Evolutionary conservation across 1,140 invertebrate species (phyloP).

Genomic region (Charaxes varanes): DNA sequence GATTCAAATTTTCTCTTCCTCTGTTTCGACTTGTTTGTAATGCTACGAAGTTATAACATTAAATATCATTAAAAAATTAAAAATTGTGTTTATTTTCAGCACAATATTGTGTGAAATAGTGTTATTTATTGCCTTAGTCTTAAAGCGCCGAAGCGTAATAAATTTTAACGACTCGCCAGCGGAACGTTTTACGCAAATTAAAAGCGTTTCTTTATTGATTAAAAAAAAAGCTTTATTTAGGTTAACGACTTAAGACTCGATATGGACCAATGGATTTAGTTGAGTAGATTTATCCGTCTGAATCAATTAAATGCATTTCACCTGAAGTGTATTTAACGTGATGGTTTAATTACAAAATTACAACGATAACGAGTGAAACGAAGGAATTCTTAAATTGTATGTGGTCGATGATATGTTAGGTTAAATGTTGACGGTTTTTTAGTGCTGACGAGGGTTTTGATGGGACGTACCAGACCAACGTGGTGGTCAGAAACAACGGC

Average conservation of each 20-base stretch:
- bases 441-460: constrained; percentile 99
- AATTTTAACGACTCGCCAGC: constrained; percentile 17
- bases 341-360: no score
- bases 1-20: constrained; percentile 16
- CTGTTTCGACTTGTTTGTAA: constrained; percentile 19
- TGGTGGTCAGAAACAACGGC: constrained; percentile 96
- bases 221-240: constrained; percentile 24
- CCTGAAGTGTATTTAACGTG: no score
- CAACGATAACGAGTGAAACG: no score
- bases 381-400: no score
- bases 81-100: constrained; percentile 14
- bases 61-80: constrained; percentile 9
- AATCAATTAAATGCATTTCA: no score
- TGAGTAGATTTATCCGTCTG: no score
- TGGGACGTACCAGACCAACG: constrained; percentile 97
- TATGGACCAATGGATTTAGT: constrained; percentile 25
- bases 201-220: constrained; percentile 15
- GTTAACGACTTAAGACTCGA: constrained; percentile 26
- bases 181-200: constrained; percentile 18
- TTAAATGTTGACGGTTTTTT: constrained; percentile 32
- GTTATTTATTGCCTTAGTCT: constrained; percentile 8
- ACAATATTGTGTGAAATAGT: constrained; percentile 16
- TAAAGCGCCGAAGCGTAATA: constrained; percentile 13
- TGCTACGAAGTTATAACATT: constrained; percentile 21
- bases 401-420: constrained; percentile 2